Percentiles rank a stretch among this genome's conserved stretches.
Evolutionary conservation across 2,113 vertebrate species (phyloP).

Genomic region (Erythrocercus mccallii): DNA sequence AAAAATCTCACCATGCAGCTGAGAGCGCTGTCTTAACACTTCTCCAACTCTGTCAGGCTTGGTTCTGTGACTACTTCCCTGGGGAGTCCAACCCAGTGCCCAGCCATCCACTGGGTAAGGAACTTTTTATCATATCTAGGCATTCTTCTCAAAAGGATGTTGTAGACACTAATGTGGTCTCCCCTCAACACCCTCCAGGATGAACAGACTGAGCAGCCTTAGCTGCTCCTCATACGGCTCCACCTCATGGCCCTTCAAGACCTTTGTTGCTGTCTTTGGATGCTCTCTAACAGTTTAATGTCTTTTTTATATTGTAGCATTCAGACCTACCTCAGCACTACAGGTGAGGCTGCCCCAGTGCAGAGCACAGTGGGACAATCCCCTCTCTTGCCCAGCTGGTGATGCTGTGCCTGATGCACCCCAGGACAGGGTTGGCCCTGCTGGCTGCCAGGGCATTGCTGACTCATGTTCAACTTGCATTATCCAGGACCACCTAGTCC

Average conservation of each 20-base stretch:
- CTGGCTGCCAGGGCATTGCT: background rate
- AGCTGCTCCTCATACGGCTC: rapidly evolving
- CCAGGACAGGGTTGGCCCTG: rapidly evolving
- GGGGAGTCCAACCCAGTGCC: background rate
- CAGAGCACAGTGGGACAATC: background rate
- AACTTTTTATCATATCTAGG: background rate
- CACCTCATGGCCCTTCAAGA: background rate
- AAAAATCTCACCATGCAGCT: background rate
- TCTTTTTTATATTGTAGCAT: background rate
- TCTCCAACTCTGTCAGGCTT: background rate
- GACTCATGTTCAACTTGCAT: rapidly evolving
- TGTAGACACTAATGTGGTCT: background rate
- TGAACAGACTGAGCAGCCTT: background rate
- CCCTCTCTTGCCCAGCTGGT: rapidly evolving
- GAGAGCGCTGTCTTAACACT: background rate
- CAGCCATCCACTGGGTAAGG: background rate
- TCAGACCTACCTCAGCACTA: rapidly evolving
- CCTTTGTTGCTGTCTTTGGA: no score
- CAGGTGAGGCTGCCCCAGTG: rapidly evolving
- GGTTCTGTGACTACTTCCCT: background rate
- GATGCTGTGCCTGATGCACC: background rate
- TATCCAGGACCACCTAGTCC: rapidly evolving
- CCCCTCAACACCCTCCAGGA: background rate
- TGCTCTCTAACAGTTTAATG: background rate
- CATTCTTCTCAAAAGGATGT: background rate